These are phyloP conservation scores for Podotricha telesiphe DNA, from an alignment of 2,888 invertebrate genomes.

Conservation along the genomic window DNA sequence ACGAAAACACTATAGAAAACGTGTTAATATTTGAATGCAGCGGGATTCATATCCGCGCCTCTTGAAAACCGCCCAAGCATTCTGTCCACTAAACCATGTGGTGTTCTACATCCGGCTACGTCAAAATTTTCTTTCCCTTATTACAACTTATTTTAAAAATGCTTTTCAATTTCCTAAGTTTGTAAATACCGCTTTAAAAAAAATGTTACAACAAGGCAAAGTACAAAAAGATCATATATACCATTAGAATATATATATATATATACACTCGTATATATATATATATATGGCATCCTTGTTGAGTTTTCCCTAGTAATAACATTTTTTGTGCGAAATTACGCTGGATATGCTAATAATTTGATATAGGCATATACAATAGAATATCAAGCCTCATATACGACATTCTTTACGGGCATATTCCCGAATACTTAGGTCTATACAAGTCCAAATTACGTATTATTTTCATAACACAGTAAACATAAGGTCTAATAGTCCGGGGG, in stretches of 20 bases:
- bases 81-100: too few species aligned
- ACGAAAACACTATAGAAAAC: too few species aligned
- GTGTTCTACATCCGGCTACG: too few species aligned
- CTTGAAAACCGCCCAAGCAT: too few species aligned
- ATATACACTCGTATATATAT: too few species aligned
- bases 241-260: not conserved
- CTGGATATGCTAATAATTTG: constrained; percentile 6
- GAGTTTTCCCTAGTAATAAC: constrained; percentile 9
- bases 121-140: too few species aligned
- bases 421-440: not conserved
- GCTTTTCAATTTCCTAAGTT: too few species aligned
- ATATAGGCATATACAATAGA: constrained; percentile 7
- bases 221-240: not conserved
- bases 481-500: not conserved
- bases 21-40: too few species aligned
- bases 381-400: constrained; percentile 4
- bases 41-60: too few species aligned
- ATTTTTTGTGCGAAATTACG: constrained; percentile 11
- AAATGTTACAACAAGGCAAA: too few species aligned
- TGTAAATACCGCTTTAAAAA: too few species aligned
- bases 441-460: constrained; percentile 4
- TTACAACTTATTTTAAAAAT: too few species aligned
- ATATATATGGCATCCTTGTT: not conserved
- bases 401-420: not conserved
- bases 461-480: not conserved